Evolutionary conservation across 2,797 vertebrate species (phyloP).

Genomic region (Onychomys torridus): DNA sequence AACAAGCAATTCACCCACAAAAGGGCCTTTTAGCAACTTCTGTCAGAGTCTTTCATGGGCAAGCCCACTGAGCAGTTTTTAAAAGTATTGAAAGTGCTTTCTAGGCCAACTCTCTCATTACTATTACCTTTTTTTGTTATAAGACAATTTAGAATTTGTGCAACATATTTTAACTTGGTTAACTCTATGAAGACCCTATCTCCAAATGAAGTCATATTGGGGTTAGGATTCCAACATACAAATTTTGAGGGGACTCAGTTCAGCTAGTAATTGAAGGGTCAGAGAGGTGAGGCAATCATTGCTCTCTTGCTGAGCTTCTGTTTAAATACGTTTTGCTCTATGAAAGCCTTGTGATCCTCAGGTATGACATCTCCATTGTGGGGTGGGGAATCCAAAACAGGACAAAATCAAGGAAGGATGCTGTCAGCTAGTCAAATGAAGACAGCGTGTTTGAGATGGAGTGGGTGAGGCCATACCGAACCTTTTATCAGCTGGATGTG

Average conservation of each 20-base stretch:
- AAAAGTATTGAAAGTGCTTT: not conserved
- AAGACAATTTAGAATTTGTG: too few relatives aligned
- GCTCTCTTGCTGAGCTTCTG: not conserved
- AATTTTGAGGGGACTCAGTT: not conserved
- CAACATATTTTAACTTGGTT: conserved; percentile 6
- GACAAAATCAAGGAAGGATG: not conserved
- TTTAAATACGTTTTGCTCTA: conserved; percentile 18
- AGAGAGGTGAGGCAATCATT: not conserved
- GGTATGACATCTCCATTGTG: not conserved
- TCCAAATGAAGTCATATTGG: conserved; percentile 7
- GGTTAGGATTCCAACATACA: conserved; percentile 4
- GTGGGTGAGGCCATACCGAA: not conserved
- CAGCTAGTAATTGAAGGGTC: not conserved
- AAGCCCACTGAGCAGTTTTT: not conserved
- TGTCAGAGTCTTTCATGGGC: not conserved
- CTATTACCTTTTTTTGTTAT: not conserved
- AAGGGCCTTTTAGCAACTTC: not conserved
- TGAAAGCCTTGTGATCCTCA: not conserved
- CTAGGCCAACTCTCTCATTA: not conserved
- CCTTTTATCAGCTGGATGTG: not conserved
- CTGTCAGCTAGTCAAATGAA: conserved; percentile 9
- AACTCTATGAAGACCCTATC: not conserved
- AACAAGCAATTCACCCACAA: not conserved
- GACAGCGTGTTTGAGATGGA: not conserved
- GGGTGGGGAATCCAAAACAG: not conserved